Evolutionary conservation across 2,797 vertebrate species (phyloP), one percentile per base, ranked within the genome.

Genomic region (Pantherophis vulpinus): DNA sequence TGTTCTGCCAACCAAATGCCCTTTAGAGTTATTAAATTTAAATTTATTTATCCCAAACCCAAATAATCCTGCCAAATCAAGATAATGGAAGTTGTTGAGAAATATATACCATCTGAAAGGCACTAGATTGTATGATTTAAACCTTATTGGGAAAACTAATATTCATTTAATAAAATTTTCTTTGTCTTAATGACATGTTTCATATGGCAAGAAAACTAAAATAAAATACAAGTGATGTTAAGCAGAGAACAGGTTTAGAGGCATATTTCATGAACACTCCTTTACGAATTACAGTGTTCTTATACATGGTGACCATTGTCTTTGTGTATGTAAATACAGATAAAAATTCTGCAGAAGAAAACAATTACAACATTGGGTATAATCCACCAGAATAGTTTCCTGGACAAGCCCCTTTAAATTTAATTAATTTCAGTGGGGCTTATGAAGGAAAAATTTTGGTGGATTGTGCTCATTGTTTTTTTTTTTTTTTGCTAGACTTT

Each of bases 201-300:
- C 90, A 18, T 20, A 12, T 83, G 7, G 42, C 47, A 4, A 92
- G 5, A 60, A 89, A 37, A 86, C 47, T 27, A 2, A 66, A 90
- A 61, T 6, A 25, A 54, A 54, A 12, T 37, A 11, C 47, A 27
- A 2, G 1, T 88, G 0, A 0, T 14, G 0, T 0, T 90, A 55
- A 42, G 1, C 18, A 6, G 16, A 2, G 0, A 0, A 2, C 0
- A 0, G 1, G 1, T 1, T 20, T 5, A 61, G 29, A 51, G 0
- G 0, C 47, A 16, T 1, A 20, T 88, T 90, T 61, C 59, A 61
- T 74, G 27, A 66, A 79, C 42, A 51, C 56, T 8, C 23, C 23
- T 89, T 79, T 51, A 88, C 2, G 0, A 13, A 4, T 1, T 91
- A n/a, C 8, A 58, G 6, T 16, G 37, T 25, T 16, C 11, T 74